Percentiles rank a stretch among this genome's conserved stretches.
phyloP scores from a whole-genome alignment of 2,888 invertebrate genomes.

The Drosophila ustulata region DNA sequence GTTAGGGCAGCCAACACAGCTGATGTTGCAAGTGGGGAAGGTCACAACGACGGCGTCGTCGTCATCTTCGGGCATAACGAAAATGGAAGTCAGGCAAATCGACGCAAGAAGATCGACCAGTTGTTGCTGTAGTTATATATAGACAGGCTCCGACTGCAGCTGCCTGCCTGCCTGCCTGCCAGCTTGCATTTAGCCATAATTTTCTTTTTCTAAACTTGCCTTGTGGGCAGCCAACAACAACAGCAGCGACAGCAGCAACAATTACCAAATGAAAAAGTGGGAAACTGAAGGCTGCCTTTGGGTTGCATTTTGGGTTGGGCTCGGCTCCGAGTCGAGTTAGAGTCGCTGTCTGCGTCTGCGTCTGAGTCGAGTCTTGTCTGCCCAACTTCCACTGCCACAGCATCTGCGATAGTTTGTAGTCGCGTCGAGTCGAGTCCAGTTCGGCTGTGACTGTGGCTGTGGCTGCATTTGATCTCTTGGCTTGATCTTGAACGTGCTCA shows the following conservation, averaged over 20 bases:
- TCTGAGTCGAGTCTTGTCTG: background rate
- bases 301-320: conserved; percentile 32
- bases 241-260: conserved; percentile 42
- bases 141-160: conserved; percentile 30
- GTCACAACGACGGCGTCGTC: conserved; percentile 6
- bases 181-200: conserved; percentile 65
- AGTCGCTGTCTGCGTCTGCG: too few species aligned
- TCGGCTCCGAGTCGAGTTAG: conserved; percentile 2
- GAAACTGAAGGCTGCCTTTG: conserved; percentile 44
- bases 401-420: conserved; percentile 5
- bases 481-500: conserved; percentile 80
- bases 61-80: conserved; percentile 2
- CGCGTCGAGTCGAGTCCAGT: conserved; percentile 25
- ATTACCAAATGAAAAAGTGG: conserved; percentile 60
- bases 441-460: conserved; percentile 3
- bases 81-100: conserved; percentile 29
- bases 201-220: conserved; percentile 51
- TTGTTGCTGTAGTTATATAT: conserved; percentile 40
- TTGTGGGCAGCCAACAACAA: conserved; percentile 41
- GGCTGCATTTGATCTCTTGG: conserved; percentile 72
- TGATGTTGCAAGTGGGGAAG: background rate
- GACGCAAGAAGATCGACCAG: conserved; percentile 18
- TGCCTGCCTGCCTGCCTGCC: conserved; percentile 45
- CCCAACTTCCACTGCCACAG: too few species aligned
- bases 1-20: conserved; percentile 6